Evolutionary conservation across 1,140 invertebrate genomes (phyloP), one percentile per base, ranked within the genome.

Genomic region (Procambarus virginalis): DNA sequence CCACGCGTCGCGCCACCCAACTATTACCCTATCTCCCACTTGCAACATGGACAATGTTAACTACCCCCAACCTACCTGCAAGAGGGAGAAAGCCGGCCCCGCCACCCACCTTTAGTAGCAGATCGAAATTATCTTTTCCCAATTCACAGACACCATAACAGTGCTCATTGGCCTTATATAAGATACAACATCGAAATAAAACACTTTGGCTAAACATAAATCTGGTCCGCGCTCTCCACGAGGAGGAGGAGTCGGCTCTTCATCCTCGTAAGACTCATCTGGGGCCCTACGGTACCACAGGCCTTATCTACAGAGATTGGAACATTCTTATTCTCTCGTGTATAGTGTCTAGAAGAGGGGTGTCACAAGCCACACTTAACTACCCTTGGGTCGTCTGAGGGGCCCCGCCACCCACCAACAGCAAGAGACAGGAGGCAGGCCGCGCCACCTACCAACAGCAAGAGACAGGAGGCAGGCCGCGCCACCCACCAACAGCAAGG

Each of bases 401-500:
- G 79, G 79, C 79, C 60, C n/a, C 22, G 79, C 34, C 34, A 34
- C 34, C 34, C 34, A 34, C 34, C 34, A 34, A 34, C 34, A 34
- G 34, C 34, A 34, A 34, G 3, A 68, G 10, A 68, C 12, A 58
- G 55, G 55, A 12, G 12, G 12, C 64, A 12, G 17, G 9, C 64
- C 64, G 34, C 17, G 17, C 10, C 17, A 68, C 12, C 64, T 4
- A 20, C 64, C 64, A 68, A 12, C 64, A 68, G 3, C 64, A 9
- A 58, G 8, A 14, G 10, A 14, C 12, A 68, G 34, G 1, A 34
- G 34, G 34, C 34, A 22, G 51, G 79, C 55, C 51, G 79, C 79
- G n/a, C 79, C 79, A 60, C 79, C 51, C 79, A 79, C 46, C 78
- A 34, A n/a, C n/a, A n/a, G n/a, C n/a, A n/a, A n/a, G n/a, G n/a